Conservation (phyloP, 2,113 vertebrate species). For the Psittacara wagleri region DNA sequence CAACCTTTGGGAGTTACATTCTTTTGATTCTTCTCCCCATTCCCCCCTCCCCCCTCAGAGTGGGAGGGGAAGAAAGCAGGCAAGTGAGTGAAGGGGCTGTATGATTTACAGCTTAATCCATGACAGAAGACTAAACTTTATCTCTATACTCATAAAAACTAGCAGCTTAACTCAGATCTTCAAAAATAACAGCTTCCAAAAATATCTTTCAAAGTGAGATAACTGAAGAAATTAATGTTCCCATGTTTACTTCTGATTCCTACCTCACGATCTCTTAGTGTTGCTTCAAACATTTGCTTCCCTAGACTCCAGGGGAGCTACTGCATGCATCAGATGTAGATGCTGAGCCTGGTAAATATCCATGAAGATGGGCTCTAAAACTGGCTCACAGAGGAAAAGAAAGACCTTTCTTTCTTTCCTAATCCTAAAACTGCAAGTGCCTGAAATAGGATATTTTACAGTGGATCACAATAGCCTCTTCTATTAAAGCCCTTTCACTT, state of each 20-base stretch:
- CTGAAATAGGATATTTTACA: not conserved
- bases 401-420: not conserved
- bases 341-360: not conserved
- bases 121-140: not conserved
- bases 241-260: rapidly evolving
- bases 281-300: not conserved
- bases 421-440: not conserved
- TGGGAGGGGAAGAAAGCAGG: too few species aligned
- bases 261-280: not conserved
- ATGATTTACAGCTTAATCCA: too few species aligned
- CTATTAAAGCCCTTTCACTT: not conserved
- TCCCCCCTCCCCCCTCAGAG: too few species aligned
- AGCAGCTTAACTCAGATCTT: not conserved
- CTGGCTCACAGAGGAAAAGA: not conserved
- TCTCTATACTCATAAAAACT: not conserved
- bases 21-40: too few species aligned
- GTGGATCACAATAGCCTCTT: rapidly evolving
- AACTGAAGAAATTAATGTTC: not conserved
- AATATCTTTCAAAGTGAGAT: not conserved
- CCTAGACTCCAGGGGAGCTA: too few species aligned
- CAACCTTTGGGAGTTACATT: too few species aligned
- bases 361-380: not conserved
- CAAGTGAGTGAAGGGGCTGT: too few species aligned
- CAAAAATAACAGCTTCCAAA: not conserved
- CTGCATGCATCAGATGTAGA: rapidly evolving